Evolutionary conservation across 2,888 invertebrate species (phyloP).

Genomic region (Agriotes lineatus): DNA sequence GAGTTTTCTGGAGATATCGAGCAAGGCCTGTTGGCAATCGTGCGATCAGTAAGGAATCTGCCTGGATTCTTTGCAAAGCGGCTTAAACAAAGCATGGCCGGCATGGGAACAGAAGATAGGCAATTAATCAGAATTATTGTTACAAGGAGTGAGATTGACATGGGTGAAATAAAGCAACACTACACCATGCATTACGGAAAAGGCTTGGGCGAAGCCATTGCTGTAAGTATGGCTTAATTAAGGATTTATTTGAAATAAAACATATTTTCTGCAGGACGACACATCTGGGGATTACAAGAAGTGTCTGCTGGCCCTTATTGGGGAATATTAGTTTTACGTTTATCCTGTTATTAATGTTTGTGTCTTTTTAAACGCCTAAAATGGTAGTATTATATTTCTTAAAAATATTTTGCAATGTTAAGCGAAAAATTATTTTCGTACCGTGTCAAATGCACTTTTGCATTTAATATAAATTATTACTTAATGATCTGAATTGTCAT

Average conservation of each 20-base stretch:
- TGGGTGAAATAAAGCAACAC: constrained; percentile 85
- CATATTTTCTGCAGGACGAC: constrained; percentile 75
- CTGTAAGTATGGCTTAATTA: constrained; percentile 67
- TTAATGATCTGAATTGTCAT: too few relatives aligned
- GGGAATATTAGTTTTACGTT: constrained; percentile 49
- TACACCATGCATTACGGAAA: constrained; percentile 82
- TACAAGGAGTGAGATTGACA: constrained; percentile 86
- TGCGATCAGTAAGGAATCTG: constrained; percentile 83
- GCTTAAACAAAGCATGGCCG: constrained; percentile 89
- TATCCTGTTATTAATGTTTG: constrained; percentile 56
- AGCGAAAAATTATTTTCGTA: too few relatives aligned
- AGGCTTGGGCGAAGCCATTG: constrained; percentile 82
- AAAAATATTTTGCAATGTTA: neutral
- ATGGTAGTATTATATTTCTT: constrained; percentile 12
- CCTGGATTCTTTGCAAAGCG: constrained; percentile 88
- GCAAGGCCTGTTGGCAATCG: constrained; percentile 84
- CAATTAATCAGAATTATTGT: constrained; percentile 88
- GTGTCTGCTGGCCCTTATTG: constrained; percentile 80
- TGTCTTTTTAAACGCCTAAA: constrained; percentile 19
- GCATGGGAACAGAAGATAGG: constrained; percentile 89
- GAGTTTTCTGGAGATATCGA: constrained; percentile 89
- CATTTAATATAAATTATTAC: too few relatives aligned
- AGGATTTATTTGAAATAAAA: neutral
- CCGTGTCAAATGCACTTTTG: too few relatives aligned
- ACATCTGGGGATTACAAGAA: constrained; percentile 91